Base-by-base conservation (phyloP, 2,113 vertebrate species). In the Coregonus clupeaformis region DNA sequence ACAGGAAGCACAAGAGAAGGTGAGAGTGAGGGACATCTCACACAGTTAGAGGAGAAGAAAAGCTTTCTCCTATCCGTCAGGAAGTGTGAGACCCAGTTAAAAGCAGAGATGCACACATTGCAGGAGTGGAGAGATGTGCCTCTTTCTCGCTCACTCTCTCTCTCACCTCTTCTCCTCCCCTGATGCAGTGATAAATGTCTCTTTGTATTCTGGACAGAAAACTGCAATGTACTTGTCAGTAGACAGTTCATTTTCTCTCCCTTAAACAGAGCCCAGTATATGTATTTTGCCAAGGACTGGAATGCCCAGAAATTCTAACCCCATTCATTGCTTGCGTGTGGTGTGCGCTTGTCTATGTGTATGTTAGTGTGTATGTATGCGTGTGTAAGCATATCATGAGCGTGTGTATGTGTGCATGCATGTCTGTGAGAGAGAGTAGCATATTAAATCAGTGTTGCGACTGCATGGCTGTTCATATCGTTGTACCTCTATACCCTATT, bases 101-200 rank as follows among this genome's bases (percentile, higher is more conserved):
- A 91, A 82, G 20, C 81, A 83, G 59, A 86, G 84, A 85, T 67
- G 75, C 82, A 83, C 47, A 13, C 80, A 82, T 71, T 80, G 84
- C 80, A 70, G 80, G 76, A 86, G 78, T 85, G 82, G 49, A 86
- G 78, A 80, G 80, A 52, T 59, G 6, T 59, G 29, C 27, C 14
- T 59, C 72, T 80, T 83, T 63, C 64, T 30, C 68, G n/a, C 57
- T 52, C 60, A 12, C 67, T 63, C 45, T n/a, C 52, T 42, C 71
- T 71, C 64, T 73, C 22, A 20, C 66, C 76, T 81, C 87, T 80
- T 82, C 78, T 76, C 79, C 68, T 81, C 73, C 81, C 83, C 90
- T 91, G 91, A 89, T 92, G 90, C 91, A 90, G 86, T 91, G 90
- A 93, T 91, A 92, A 93, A 91, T 91, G 89, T 91, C 86, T 92